Base-by-base conservation (phyloP, 1,140 invertebrate genomes). In the Zaprionus lachaisei region DNA sequence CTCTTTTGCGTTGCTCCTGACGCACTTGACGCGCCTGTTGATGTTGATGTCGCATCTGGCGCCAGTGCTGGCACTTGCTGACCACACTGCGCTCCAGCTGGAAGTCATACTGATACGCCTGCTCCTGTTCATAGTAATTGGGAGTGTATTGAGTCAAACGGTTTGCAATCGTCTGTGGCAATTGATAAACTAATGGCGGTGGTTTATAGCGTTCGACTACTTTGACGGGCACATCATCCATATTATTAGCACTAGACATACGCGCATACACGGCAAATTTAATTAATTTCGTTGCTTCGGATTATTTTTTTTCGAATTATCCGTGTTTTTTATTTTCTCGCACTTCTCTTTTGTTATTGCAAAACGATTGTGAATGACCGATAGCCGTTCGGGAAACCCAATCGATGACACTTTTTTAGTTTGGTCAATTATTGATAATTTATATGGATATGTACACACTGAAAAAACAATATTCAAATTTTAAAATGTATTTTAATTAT, bases 221-320 rank as follows among this genome's bases (percentile, higher is more conserved):
- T 94, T 97, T 97, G 51, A 98, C 97, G 68, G 96, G 95, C 73
- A 97, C 95, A 76, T 95, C 96, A 93, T 97, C 97, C 95, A 97
- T 96, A 69, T 87, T 92, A 72, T 84, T 92, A 61, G 44, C 68
- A 60, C 51, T 57, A 49, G 60, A 41, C 57, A 80, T 80, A 81
- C 77, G 75, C 76, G 81, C 75, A 89, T 76, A 66, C 64, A 84
- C 81, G 44, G 37, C 75, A 38, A 87, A 87, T 89, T 89, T 87
- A 22, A 67, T 76, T 77, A 81, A 81, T 87, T 83, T 64, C 34
- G 60, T 41, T 63, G 34, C 80, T 71, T 72, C 71, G 84, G 78
- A 73, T 58, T 47, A 26, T 72, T 70, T 54, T n/a, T 74, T 75
- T 74, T 74, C 11, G 58, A 56, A 64, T 26, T 66, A 47, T 55